Base-by-base conservation (phyloP, 2,113 vertebrate genomes). In the Gadus chalcogrammus region DNA sequence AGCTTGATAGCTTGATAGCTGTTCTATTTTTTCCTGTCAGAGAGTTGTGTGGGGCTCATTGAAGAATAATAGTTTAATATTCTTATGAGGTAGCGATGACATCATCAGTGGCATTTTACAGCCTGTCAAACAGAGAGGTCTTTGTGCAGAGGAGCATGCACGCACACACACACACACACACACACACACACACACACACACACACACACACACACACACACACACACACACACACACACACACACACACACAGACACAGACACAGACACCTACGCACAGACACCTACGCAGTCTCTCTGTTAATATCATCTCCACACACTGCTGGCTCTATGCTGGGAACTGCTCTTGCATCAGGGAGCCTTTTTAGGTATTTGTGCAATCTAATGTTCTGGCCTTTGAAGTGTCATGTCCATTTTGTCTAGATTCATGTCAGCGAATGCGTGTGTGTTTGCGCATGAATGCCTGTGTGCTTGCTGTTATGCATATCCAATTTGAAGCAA, bases 101-200 rank as follows among this genome's bases (percentile, higher is more conserved):
- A 82, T 84, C 84, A 88, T 4, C 69, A 65, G 69, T 80, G 82
- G 78, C 87, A 81, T 87, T 88, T 88, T 82, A 80, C 69, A 72
- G 72, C 65, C 67, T 71, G 70, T 70, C 67, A 79, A 84, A 88
- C 84, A 84, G 81, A 85, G 80, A 48, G 69, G 61, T 73, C 82
- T 82, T 85, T 88, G 84, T 90, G 20, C 9, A n/a, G 15, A 16
- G 67, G 8, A 64, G 18, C 60, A 70, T 42, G 64, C 59, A 52
- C 18, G 62, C 59, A 48, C 58, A 70, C 18, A 28, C 42, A 48
- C 42, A 9, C 42, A 48, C 42, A 31, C 2, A 7, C 69, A 28
- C 20, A 16, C 22, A 24, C n/a, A 15, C 68, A 42, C 18, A 17
- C 59, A 70, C 61, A 70, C 63, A 52, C 27, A 74, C 73, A 64